Evolutionary conservation across 2,888 invertebrate genomes (phyloP).

Genomic region (Thera britannica): DNA sequence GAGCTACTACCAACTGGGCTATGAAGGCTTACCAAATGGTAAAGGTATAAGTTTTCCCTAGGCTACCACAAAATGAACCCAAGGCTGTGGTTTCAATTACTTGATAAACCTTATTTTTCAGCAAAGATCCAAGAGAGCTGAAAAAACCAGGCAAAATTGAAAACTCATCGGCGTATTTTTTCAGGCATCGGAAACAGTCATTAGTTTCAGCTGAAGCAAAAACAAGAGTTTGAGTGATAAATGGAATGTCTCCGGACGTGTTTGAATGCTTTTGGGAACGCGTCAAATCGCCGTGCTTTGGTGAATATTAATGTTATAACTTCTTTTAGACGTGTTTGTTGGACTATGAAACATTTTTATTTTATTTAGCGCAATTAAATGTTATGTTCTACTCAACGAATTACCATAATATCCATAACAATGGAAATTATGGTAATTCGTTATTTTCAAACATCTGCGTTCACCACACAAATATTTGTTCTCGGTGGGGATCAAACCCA

Average conservation of each 20-base stretch:
- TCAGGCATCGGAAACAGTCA: background rate
- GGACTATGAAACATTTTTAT: background rate
- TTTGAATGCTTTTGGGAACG: background rate
- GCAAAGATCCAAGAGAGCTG: background rate
- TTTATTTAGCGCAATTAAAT: background rate
- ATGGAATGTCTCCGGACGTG: background rate
- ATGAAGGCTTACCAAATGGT: too few relatives aligned
- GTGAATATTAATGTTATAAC: background rate
- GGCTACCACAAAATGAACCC: too few relatives aligned
- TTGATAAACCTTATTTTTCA: background rate
- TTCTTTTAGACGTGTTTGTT: background rate
- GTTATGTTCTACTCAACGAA: background rate
- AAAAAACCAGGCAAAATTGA: background rate
- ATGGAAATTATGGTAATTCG: too few relatives aligned
- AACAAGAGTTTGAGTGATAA: slow-evolving; percentile 2
- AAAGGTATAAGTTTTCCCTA: too few relatives aligned
- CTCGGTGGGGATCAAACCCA: too few relatives aligned
- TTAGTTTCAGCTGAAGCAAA: slow-evolving; percentile 7
- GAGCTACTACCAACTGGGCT: too few relatives aligned
- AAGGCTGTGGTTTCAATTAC: too few relatives aligned
- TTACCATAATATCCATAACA: too few relatives aligned
- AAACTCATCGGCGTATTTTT: background rate
- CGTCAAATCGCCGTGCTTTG: background rate
- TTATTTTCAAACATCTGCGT: too few relatives aligned
- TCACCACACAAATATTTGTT: too few relatives aligned